Evolutionary conservation across 2,888 invertebrate species (phyloP).

Genomic region (Caenorhabditis sp.): DNA sequence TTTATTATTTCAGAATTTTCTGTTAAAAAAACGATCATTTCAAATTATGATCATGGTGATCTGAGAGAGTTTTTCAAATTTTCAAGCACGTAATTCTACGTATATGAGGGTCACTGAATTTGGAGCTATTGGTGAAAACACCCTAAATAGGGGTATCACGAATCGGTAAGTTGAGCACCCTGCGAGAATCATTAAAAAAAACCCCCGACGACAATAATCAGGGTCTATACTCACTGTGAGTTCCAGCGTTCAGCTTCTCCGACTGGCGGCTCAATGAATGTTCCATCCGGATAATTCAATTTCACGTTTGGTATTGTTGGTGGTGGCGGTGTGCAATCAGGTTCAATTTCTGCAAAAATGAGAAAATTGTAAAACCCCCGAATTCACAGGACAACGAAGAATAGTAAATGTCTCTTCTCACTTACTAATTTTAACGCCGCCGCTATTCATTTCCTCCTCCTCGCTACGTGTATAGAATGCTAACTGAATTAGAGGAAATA

Average conservation of each 20-base stretch:
- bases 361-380: neutral
- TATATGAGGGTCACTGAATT: too few species aligned
- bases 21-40: too few species aligned
- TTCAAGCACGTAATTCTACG: too few species aligned
- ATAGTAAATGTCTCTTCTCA: neutral
- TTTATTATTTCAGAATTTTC: too few species aligned
- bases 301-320: constrained; percentile 20
- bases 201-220: constrained; percentile 2
- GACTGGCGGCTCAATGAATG: constrained; percentile 49
- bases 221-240: constrained; percentile 19
- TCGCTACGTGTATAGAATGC: constrained; percentile 53
- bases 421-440: constrained; percentile 25
- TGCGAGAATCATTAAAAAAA: too few species aligned
- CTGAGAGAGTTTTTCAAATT: too few species aligned
- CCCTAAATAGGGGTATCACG: too few species aligned
- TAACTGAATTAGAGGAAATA: constrained; percentile 53
- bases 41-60: too few species aligned
- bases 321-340: constrained; percentile 40
- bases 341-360: constrained; percentile 42
- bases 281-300: constrained; percentile 58
- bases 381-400: too few species aligned
- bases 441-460: constrained; percentile 15
- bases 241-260: constrained; percentile 17
- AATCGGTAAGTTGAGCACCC: too few species aligned
- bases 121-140: too few species aligned